Percentiles rank a stretch among this genome's conserved stretches.
Evolutionary conservation across 2,888 invertebrate genomes (phyloP).

Genomic region (Tiliacea aurago): DNA sequence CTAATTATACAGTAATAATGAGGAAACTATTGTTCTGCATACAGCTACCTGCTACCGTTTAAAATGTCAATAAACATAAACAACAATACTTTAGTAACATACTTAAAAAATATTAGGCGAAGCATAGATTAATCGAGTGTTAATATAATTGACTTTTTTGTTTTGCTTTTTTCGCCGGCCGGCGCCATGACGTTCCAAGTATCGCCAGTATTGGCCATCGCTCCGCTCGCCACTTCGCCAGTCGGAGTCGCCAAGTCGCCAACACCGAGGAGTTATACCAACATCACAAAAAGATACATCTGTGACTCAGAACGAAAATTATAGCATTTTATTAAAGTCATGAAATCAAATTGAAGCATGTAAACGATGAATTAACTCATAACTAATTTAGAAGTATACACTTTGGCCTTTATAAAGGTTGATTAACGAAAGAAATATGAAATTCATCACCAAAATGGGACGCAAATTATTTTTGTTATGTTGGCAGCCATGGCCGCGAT

Average conservation of each 20-base stretch:
- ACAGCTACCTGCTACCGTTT: not conserved
- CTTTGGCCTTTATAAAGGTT: conserved; percentile 7
- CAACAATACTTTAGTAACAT: not conserved
- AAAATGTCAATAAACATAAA: no score
- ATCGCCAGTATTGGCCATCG: conserved; percentile 47
- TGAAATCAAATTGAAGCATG: conserved; percentile 2
- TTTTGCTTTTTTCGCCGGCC: conserved; percentile 63
- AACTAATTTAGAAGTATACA: conserved; percentile 34
- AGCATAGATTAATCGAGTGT: not conserved
- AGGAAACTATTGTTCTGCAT: conserved; percentile 16
- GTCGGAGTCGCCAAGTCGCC: no score
- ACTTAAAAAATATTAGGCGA: not conserved
- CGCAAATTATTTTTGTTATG: conserved; percentile 64
- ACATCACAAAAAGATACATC: conserved; percentile 73
- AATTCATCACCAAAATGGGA: conserved; percentile 59
- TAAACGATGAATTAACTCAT: conserved; percentile 10
- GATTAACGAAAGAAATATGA: conserved; percentile 21
- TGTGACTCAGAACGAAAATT: conserved; percentile 65
- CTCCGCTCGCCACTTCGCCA: no score
- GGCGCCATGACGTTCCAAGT: conserved; percentile 54
- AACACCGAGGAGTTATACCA: conserved; percentile 63
- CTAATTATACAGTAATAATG: not conserved
- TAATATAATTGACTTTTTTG: conserved; percentile 32
- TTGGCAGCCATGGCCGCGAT: conserved; percentile 75
- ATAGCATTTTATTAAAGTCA: not conserved